Base-by-base conservation (phyloP, 2,797 vertebrate genomes). In the Carduelis carduelis region DNA sequence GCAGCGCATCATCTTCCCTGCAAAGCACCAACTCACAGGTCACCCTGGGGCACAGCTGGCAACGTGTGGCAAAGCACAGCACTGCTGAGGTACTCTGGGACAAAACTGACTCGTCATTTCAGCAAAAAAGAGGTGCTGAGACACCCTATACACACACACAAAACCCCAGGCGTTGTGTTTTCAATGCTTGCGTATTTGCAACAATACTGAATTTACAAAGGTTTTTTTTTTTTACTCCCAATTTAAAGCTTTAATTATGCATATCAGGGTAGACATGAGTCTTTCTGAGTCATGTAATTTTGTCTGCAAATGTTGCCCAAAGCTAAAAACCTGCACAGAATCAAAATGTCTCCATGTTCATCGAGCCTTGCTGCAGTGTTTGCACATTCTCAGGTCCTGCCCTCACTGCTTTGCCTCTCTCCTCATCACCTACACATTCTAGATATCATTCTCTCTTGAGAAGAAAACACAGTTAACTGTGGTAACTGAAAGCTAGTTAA, bases 1-100 rank as follows among this genome's bases (percentile, higher is more conserved):
- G 59, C 99, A 99, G 2, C 99, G 99, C 98, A 99, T 98, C 98
- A 99, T 98, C 96, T 98, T 98, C 32, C 99, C 99, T 99, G 59
- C 74, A 87, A 92, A 52, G 94, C 52, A 95, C 60, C 91, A 69
- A 76, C 66, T 14, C 83, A 27, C 56, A 6, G 4, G 6, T 93
- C 46, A 91, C 47, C 27, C 34, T 7, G 17, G 24, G 76, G 20
- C 70, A 70, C 4, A 30, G 14, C 34, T 1, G 15, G 2, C 20
- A 9, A 55, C 14, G 7, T 2, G 18, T 3, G 55, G 57, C 55
- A 65, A 81, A 81, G 94, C 64, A 94, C 41, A 91, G 37, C 4
- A 49, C 66, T 63, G 83, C 59, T 49, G 11, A 5, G 11, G n/a
- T 68, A 46, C 44, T 53, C 9, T 8, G 17, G 22, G 71, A 43